Evolutionary conservation across 2,113 vertebrate species (phyloP).

Genomic region (Anseranas semipalmata): DNA sequence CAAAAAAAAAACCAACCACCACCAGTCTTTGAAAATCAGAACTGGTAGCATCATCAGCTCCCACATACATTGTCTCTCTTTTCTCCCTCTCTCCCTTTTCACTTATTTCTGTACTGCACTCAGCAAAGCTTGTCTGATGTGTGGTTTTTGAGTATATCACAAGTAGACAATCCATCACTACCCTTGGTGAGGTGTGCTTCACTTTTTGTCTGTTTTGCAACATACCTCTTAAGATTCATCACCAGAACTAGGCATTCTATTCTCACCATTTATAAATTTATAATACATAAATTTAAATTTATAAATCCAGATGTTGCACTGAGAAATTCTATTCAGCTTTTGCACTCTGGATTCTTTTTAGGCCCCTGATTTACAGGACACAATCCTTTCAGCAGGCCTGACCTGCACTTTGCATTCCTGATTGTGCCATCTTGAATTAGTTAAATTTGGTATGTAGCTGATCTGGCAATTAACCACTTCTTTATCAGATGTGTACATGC

Average conservation of each 20-base stretch:
- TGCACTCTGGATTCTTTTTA: background rate
- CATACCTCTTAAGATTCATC: background rate
- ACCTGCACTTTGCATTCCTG: background rate
- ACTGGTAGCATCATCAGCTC: background rate
- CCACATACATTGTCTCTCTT: background rate
- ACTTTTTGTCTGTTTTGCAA: background rate
- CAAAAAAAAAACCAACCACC: background rate
- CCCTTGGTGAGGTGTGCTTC: background rate
- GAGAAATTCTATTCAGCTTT: background rate
- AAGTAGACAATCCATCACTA: background rate
- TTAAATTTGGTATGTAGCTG: background rate
- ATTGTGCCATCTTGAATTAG: background rate
- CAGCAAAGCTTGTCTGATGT: background rate
- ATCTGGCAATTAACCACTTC: background rate
- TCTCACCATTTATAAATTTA: background rate
- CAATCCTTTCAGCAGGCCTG: rapidly evolving
- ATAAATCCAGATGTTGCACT: background rate
- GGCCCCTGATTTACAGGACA: background rate
- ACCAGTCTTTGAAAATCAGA: background rate
- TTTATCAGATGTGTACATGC: background rate
- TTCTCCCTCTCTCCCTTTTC: background rate
- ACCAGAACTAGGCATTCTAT: background rate
- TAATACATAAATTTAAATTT: background rate
- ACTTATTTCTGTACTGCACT: background rate
- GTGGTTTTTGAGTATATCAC: background rate